Evolutionary conservation across 2,888 invertebrate species (phyloP).

Genomic region (Acronicta alni): DNA sequence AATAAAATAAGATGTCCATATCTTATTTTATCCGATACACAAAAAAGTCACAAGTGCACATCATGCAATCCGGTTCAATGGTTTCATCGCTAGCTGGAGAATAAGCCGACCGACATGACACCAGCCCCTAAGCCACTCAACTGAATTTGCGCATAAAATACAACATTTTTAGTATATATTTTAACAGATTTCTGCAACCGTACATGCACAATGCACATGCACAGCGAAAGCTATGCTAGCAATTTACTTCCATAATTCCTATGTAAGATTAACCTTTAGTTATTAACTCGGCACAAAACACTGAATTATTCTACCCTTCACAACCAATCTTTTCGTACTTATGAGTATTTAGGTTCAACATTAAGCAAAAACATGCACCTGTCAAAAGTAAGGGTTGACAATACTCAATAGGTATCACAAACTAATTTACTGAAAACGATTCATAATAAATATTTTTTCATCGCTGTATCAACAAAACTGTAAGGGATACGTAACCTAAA

Average conservation of each 20-base stretch:
- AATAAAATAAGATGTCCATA: too few species aligned
- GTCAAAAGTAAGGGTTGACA: conserved; percentile 7
- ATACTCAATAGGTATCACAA: conserved; percentile 9
- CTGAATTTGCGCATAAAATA: background rate
- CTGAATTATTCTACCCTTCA: background rate
- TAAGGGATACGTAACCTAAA: conserved; percentile 26
- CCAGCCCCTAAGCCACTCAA: background rate
- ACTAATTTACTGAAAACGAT: conserved; percentile 27
- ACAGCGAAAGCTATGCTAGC: too few species aligned
- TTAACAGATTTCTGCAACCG: too few species aligned
- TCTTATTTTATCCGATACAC: background rate
- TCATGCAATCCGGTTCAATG: background rate
- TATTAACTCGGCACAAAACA: background rate
- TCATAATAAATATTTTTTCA: conserved; percentile 17
- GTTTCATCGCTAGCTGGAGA: background rate
- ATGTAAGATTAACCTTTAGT: too few species aligned
- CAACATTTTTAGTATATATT: background rate
- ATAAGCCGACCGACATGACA: conserved; percentile 3
- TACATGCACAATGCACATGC: too few species aligned
- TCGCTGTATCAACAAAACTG: conserved; percentile 32
- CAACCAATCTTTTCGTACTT: background rate
- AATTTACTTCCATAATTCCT: too few species aligned
- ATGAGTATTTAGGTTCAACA: too few species aligned
- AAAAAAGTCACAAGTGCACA: background rate
- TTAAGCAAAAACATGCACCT: background rate